A percentile compares a stretch with the other conserved stretches of the same genome.
Evolutionary conservation across 2,797 vertebrate species (phyloP).

Genomic region (Nyctibius grandis): DNA sequence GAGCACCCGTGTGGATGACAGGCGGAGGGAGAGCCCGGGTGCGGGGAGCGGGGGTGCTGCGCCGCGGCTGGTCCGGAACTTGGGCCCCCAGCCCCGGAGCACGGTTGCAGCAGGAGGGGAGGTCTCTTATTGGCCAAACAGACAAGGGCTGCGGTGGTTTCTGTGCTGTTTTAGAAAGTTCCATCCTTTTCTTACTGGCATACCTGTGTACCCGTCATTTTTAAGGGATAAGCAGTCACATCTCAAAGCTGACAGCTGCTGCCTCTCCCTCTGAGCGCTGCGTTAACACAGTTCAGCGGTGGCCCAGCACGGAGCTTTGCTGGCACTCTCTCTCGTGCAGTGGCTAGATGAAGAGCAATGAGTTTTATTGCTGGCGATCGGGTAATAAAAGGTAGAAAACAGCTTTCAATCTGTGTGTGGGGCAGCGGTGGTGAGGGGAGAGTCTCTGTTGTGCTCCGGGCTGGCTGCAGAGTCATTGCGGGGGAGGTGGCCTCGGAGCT

Average conservation of each 20-base stretch:
- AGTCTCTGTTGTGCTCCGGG: background rate
- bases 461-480: background rate
- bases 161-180: background rate
- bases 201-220: background rate
- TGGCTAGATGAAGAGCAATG: background rate
- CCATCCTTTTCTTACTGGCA: background rate
- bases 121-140: background rate
- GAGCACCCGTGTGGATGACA: background rate
- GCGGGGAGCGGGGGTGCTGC: accelerated
- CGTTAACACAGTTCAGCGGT: background rate
- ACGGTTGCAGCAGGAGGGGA: background rate
- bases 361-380: background rate
- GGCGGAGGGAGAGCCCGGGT: background rate
- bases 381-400: background rate
- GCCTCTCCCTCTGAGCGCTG: background rate
- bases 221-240: background rate
- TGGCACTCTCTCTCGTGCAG: background rate
- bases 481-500: background rate
- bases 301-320: background rate
- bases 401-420: background rate
- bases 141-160: background rate
- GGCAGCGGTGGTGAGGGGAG: background rate
- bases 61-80: background rate
- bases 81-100: background rate
- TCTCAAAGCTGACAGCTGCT: background rate